These are phyloP conservation scores for Ramphastos sulfuratus DNA, from an alignment of 2,113 vertebrate genomes.

Conservation along the genomic window DNA sequence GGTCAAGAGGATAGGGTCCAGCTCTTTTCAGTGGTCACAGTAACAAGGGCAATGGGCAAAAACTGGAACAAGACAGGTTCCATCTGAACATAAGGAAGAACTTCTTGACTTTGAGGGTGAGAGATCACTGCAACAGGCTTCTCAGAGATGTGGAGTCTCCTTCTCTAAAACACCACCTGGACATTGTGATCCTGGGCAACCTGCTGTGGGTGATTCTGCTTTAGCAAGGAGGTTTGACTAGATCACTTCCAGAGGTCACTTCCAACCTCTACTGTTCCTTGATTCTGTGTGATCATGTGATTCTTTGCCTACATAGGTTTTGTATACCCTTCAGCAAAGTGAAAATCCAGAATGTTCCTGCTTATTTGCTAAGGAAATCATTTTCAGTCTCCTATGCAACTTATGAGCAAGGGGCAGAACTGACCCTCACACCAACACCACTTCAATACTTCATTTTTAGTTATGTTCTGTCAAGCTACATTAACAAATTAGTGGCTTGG, in stretches of 20 bases:
- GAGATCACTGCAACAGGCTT: neutral
- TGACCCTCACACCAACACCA: neutral
- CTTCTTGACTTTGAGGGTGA: neutral
- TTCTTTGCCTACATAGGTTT: accelerated
- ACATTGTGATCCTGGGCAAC: neutral
- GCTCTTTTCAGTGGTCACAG: neutral
- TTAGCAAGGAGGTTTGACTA: neutral
- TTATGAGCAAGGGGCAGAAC: neutral
- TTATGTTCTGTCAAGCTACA: neutral
- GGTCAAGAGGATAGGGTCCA: neutral
- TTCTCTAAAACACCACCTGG: neutral
- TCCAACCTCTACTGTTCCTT: neutral
- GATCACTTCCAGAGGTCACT: neutral
- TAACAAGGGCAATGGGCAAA: neutral
- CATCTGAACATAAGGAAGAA: no score
- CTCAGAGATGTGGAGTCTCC: neutral
- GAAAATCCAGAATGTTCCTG: neutral
- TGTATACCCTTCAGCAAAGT: neutral
- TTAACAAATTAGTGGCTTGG: conserved; percentile 1
- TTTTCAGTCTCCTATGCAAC: neutral
- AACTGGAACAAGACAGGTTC: neutral
- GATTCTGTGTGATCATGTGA: neutral
- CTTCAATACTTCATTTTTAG: neutral
- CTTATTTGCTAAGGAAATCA: neutral
- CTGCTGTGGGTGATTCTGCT: neutral